Evolutionary conservation across 2,888 invertebrate genomes (phyloP).

Genomic region (Lycaena phlaeas): DNA sequence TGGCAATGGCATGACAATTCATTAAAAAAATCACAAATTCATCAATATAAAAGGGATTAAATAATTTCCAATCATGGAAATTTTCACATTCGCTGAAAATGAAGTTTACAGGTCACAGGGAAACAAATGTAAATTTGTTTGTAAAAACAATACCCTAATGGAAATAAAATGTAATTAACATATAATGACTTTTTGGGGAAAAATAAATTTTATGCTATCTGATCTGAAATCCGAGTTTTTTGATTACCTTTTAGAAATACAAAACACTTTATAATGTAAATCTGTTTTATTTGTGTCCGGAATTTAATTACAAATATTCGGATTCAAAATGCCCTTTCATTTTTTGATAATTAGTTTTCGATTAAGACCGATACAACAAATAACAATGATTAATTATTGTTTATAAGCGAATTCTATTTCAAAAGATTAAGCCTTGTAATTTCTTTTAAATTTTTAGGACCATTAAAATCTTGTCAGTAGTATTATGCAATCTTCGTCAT

Average conservation of each 20-base stretch:
- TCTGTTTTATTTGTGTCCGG: not conserved
- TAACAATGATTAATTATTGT: no score
- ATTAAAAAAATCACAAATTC: not conserved
- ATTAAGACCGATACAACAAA: not conserved
- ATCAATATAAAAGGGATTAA: not conserved
- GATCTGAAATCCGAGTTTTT: not conserved
- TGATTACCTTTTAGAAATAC: conserved; percentile 5
- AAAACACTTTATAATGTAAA: conserved; percentile 5
- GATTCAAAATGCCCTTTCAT: not conserved
- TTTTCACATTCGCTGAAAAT: no score
- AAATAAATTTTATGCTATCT: conserved; percentile 11
- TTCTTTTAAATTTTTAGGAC: no score
- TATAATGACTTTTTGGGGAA: conserved; percentile 11
- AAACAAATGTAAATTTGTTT: no score
- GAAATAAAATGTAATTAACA: conserved; percentile 30
- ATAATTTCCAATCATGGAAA: conserved; percentile 30
- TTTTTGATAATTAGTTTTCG: not conserved
- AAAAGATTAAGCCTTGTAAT: no score
- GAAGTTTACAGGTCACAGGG: not conserved
- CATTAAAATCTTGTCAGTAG: no score
- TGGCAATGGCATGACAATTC: no score
- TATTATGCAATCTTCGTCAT: no score
- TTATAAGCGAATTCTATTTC: no score
- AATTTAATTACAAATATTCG: conserved; percentile 1
- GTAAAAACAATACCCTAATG: conserved; percentile 32